phyloP scores from a whole-genome alignment of 2,113 vertebrate species.

The Scalopus aquaticus region DNA sequence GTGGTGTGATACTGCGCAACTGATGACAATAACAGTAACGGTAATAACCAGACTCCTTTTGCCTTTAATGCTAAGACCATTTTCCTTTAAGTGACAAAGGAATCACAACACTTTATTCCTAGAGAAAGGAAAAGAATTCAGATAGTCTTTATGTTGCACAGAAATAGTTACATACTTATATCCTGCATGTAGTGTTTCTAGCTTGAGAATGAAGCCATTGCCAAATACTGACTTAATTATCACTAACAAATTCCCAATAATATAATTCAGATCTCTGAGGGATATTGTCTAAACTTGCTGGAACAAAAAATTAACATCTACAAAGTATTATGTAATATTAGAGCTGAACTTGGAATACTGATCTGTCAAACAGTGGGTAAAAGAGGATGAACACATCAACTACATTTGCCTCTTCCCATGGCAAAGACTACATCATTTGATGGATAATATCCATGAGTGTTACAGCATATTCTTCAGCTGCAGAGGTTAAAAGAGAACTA shows the following conservation, averaged over 20 bases:
- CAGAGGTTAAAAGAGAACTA: neutral
- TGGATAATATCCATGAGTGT: neutral
- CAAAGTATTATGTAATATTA: neutral
- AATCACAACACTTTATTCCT: neutral
- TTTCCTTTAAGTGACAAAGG: neutral
- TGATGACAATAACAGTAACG: neutral
- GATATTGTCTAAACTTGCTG: neutral
- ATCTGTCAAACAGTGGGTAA: neutral
- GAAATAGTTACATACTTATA: neutral
- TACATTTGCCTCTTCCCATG: neutral
- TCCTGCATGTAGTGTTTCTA: neutral
- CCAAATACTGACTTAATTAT: neutral
- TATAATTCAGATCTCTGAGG: neutral
- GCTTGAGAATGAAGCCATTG: neutral
- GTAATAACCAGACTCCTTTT: neutral
- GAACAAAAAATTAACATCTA: neutral
- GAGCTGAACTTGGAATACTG: neutral
- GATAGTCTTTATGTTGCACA: neutral
- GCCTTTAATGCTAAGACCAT: neutral
- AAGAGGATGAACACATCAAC: neutral
- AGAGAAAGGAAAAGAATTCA: neutral
- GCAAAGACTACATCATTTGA: neutral
- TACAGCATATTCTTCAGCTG: too few species aligned
- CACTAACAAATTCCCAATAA: neutral
- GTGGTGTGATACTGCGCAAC: too few species aligned